phyloP scores from a whole-genome alignment of 2,888 invertebrate genomes.

The Eupithecia insigniata region DNA sequence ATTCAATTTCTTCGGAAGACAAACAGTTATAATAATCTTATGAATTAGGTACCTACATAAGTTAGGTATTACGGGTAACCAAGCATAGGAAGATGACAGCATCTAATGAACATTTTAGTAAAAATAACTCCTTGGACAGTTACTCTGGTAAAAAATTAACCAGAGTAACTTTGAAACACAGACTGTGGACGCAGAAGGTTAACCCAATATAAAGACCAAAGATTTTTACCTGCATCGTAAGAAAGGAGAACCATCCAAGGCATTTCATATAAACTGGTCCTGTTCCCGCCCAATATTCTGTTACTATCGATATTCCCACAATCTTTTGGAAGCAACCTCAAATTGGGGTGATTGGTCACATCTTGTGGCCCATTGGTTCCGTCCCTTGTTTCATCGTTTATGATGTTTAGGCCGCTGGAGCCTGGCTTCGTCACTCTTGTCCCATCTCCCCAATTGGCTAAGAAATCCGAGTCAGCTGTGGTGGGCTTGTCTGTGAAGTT shows the following conservation, averaged over 20 bases:
- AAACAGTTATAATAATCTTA: background rate
- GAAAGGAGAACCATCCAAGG: conserved; percentile 91
- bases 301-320: conserved; percentile 85
- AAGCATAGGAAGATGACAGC: too few relatives aligned
- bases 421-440: conserved; percentile 5
- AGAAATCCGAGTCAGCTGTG: conserved; percentile 7
- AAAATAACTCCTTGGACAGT: background rate
- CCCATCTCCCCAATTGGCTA: conserved; percentile 22
- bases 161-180: background rate
- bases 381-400: conserved; percentile 16
- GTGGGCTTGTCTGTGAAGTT: conserved; percentile 11
- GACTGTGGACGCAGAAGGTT: background rate
- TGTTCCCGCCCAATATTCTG: conserved; percentile 86
- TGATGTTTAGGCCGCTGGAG: conserved; percentile 11
- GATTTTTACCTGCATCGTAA: conserved; percentile 75
- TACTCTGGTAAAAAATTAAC: too few relatives aligned
- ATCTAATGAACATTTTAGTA: too few relatives aligned
- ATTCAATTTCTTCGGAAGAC: background rate
- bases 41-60: too few relatives aligned
- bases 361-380: conserved; percentile 26
- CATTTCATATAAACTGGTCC: conserved; percentile 86
- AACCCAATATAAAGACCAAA: background rate
- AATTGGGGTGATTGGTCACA: conserved; percentile 48
- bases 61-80: too few relatives aligned
- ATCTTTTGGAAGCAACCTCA: conserved; percentile 57